Conservation (phyloP, 2,797 vertebrate species). For the Cryptoblepharus egeriae region DNA sequence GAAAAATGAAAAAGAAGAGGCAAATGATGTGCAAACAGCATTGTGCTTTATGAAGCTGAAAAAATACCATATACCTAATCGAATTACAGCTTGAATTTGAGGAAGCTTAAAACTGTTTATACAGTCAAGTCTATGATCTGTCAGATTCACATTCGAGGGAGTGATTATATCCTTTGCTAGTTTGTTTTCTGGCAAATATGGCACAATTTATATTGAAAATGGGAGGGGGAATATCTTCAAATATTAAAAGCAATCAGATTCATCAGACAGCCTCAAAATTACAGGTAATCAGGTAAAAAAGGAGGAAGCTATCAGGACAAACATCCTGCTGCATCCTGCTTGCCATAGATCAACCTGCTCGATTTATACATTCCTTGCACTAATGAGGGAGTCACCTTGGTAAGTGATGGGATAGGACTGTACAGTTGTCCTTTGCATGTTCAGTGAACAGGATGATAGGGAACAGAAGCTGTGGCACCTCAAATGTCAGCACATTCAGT, state of each 20-base stretch:
- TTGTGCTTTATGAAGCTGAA: slow-evolving; percentile 66
- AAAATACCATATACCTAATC: slow-evolving; percentile 51
- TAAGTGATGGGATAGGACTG: no score
- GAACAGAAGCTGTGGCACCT: no score
- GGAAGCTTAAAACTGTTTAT: slow-evolving; percentile 62
- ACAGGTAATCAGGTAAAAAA: not conserved
- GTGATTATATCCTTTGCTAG: slow-evolving; percentile 37
- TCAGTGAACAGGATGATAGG: no score
- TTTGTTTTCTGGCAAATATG: slow-evolving; percentile 11
- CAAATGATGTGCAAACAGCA: slow-evolving; percentile 47
- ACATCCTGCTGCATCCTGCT: not conserved
- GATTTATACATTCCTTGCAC: not conserved
- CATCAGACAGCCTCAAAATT: slow-evolving; percentile 30
- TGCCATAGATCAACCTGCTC: not conserved
- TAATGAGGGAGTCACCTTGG: not conserved
- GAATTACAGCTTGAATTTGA: slow-evolving; percentile 53
- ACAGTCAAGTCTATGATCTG: slow-evolving; percentile 24
- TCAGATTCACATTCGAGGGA: slow-evolving; percentile 16
- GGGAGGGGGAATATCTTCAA: slow-evolving; percentile 34
- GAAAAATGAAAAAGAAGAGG: slow-evolving; percentile 52
- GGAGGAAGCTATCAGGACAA: not conserved
- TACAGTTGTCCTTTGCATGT: no score
- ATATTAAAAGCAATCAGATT: slow-evolving; percentile 47
- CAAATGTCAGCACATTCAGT: no score
- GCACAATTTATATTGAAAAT: not conserved